Evolutionary conservation across 2,113 vertebrate species (phyloP), one percentile per base, ranked within the genome.

Genomic region (Pseudorhombus dupliciocellatus): DNA sequence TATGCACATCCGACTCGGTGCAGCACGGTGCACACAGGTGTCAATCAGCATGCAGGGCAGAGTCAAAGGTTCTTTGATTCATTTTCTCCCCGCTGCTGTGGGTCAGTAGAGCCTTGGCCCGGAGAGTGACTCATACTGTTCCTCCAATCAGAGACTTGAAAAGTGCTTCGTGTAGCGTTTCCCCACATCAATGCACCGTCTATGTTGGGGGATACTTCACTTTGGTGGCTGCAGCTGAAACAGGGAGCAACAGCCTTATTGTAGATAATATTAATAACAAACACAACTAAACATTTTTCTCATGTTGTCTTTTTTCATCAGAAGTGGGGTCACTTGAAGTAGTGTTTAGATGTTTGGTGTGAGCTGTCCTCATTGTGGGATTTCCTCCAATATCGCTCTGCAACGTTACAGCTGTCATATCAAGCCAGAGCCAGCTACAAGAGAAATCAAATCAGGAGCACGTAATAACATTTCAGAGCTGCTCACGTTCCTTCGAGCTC

Each of bases 21-120:
- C 53, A 3, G 57, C 22, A 63, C 14, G 22, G 58, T 4, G 31
- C 79, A 69, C 84, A 69, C 91, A 92, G 91, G 91, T 92, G 91
- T 84, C 88, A 86, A 84, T 90, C 90, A 88, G 88, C 85, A 89
- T 86, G 77, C 90, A 67, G 68, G 52, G 24, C 70, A 28, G 72
- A 85, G 88, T 86, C 79, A 87, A 81, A 79, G 84, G 44, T 54
- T 66, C 83, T 83, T 85, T 86, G 69, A 84, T 76, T 76, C 46
- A 15, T 54, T 73, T 66, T 61, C 40, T 81, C 16, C 26, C 57
- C 55, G 5, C 34, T 64, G 67, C 21, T 20, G 66, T 4, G 15
- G 60, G 31, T 62, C 68, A 55, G 66, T 37, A 55, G 53, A 70
- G 48, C 25, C 1, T 63, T 50, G 61, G 9, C 12, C 48, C 53